Evolutionary conservation across 1,140 invertebrate genomes (phyloP), one percentile per base, ranked within the genome.

Genomic region (Neodiprion virginianus): DNA sequence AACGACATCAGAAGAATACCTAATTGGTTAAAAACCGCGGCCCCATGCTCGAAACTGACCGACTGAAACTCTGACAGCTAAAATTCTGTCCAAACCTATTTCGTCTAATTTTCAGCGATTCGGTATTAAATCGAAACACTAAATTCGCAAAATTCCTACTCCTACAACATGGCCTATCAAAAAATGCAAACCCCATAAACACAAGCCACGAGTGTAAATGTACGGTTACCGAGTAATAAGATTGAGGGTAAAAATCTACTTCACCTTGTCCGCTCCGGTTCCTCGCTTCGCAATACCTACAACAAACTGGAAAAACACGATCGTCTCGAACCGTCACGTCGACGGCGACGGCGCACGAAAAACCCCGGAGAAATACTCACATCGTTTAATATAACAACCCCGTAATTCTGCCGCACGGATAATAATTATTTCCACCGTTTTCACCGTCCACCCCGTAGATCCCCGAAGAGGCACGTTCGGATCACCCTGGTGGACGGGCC

Each of bases 401-500:
- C 11, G 53, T 14, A 61, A 61, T 7, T 61, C n/a, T 61, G n/a
- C 53, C 53, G 53, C 53, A 61, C 4, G 5, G 53, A 5, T 14
- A 14, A 14, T 8, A 17, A 17, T 12, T 14, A 14, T 61, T 14
- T 61, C 3, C 53, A 11, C 53, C n/a, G 53, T 61, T 61, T 61
- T 61, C n/a, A 8, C n/a, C 53, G 53, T 14, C 53, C 53, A 61
- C 53, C 53, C 8, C 53, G 53, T 61, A 17, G 53, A 61, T 61
- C 53, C 53, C 11, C 53, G 53, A 61, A 40, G 28, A 40, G 28
- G 28, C 28, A 40, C 28, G 28, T 40, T 61, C 53, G 53, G 53
- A 61, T 61, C 53, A 61, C 53, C 53, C 53, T 61, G 53, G 53
- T 61, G 53, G 53, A 61, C 53, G 53, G 53, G 53, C 53, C 53